These are phyloP conservation scores for Darwinula stevensoni DNA, from an alignment of 2,888 invertebrate genomes.

Conservation along the genomic window DNA sequence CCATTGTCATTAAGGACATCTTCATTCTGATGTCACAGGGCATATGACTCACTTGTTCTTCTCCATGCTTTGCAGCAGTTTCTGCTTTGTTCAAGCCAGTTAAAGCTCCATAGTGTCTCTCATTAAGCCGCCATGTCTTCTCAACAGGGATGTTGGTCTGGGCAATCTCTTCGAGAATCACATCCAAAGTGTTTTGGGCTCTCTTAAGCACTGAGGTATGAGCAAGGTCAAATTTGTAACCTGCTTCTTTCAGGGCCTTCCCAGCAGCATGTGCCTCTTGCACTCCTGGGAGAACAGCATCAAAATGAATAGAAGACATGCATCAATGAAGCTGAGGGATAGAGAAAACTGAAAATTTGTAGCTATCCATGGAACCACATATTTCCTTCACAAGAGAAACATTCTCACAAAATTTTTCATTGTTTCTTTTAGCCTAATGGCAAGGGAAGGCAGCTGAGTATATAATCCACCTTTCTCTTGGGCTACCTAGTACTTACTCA, in stretches of 20 bases:
- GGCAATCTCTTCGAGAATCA: constrained; percentile 32
- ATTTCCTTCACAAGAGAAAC: too few relatives aligned
- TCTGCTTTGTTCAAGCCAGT: constrained; percentile 59
- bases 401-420: too few relatives aligned
- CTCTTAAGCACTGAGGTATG: constrained; percentile 49
- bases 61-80: constrained; percentile 55
- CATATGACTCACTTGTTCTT: constrained; percentile 43
- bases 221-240: constrained; percentile 40
- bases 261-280: constrained; percentile 37
- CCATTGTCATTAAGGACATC: too few relatives aligned
- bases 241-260: constrained; percentile 34
- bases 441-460: too few relatives aligned
- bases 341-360: too few relatives aligned
- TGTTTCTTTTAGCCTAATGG: too few relatives aligned
- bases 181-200: constrained; percentile 37
- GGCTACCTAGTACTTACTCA: too few relatives aligned
- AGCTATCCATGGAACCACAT: too few relatives aligned
- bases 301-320: too few relatives aligned
- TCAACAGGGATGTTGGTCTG: constrained; percentile 32
- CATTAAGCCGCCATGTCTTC: constrained; percentile 55
- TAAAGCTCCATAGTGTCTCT: constrained; percentile 58
- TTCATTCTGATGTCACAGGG: too few relatives aligned
- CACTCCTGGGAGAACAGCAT: constrained; percentile 25
- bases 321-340: too few relatives aligned
- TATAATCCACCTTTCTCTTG: too few relatives aligned